phyloP scores from a whole-genome alignment of 2,888 invertebrate species.

The Dynastes tityus region DNA sequence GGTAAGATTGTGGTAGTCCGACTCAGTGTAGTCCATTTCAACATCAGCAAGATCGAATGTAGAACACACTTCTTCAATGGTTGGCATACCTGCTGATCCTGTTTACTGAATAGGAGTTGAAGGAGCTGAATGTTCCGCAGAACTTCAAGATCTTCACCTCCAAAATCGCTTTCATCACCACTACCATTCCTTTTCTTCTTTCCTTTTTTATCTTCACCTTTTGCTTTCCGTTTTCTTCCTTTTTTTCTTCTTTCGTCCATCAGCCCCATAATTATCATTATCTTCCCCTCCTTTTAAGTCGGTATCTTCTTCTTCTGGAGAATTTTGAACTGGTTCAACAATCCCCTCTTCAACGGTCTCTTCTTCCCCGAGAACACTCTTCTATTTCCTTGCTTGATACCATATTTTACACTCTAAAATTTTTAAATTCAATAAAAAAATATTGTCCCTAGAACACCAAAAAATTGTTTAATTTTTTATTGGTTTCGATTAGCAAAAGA shows the following conservation, averaged over 20 bases:
- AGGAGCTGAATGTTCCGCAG: constrained; percentile 69
- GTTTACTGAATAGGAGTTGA: constrained; percentile 74
- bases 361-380: constrained; percentile 85
- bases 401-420: constrained; percentile 71
- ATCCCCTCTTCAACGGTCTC: constrained; percentile 81
- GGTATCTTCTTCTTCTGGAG: constrained; percentile 83
- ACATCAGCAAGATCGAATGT: constrained; percentile 93
- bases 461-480: too few relatives aligned
- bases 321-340: constrained; percentile 79
- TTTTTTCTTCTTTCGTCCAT: constrained; percentile 90
- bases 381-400: constrained; percentile 92
- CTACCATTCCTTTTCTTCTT: constrained; percentile 94
- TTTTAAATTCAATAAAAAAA: constrained; percentile 19
- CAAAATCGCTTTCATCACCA: constrained; percentile 89
- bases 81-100: constrained; percentile 83
- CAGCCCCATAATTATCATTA: constrained; percentile 90
- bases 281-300: constrained; percentile 81
- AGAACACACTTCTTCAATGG: constrained; percentile 94
- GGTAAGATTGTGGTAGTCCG: constrained; percentile 91
- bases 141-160: constrained; percentile 73
- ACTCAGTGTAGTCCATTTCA: constrained; percentile 90
- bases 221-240: constrained; percentile 93
- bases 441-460: too few relatives aligned
- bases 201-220: constrained; percentile 94
- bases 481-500: too few relatives aligned